Base-by-base conservation (phyloP, 2,888 invertebrate species). In the Habrosyne pyritoides region DNA sequence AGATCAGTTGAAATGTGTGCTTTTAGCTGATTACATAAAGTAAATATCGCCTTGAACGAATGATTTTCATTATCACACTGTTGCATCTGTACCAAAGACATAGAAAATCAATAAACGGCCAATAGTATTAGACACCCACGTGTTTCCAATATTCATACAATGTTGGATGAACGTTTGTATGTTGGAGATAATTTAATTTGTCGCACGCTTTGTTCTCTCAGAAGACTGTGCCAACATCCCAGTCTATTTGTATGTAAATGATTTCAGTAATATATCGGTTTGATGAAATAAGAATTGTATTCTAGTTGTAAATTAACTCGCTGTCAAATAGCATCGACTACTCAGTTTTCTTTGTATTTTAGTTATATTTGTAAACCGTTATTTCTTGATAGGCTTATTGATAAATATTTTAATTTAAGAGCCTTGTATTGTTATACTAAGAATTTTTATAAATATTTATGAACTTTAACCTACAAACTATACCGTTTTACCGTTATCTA, bases 151-250 rank as follows among this genome's bases (percentile, higher is more conserved):
- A 76, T 69, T 63, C 63, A 67, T 73, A 80, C 81, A 83, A 78
- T 80, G 78, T 85, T 66, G 55, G 64, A 62, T 63, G 64, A 73
- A 79, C 50, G 54, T 49, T 47, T 57, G 52, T 67, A 18, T 42
- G 67, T 74, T 60, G 58, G 67, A 63, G 69, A 77, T 81, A 77
- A 83, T 83, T 79, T 81, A 78, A 76, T 83, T 78, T 79, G 79
- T 77, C 77, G 69, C 65, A 61, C 59, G 71, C 85, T 87, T 86
- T 88, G 87, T 87, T 78, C 74, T 75, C 68, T 62, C 66, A 73
- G 67, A 69, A 28, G 50, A 22, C 50, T 61, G 76, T 84, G 85
- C 84, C 87, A 86, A 86, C 82, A 78, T 66, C 66, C 66, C 61
- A 64, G 67, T 75, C 79, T 81, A 84, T 86, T 83, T 85, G 80